Evolutionary conservation across 1,140 invertebrate genomes (phyloP).

Genomic region (Leptinotarsa defecta): DNA sequence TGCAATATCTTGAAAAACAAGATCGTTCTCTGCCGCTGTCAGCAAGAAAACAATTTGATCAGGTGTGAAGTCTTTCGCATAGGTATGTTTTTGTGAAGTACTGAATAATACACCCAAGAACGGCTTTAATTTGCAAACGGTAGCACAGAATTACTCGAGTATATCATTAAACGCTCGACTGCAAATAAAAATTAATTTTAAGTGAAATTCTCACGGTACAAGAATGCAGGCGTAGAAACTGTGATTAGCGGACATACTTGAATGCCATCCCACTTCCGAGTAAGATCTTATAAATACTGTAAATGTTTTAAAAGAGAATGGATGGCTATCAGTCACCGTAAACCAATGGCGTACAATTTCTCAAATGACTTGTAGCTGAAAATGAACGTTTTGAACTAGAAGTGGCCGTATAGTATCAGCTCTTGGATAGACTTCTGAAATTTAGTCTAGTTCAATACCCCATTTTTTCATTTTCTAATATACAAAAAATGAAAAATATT

Average conservation of each 20-base stretch:
- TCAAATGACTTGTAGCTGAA: background rate
- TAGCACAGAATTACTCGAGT: background rate
- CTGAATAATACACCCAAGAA: background rate
- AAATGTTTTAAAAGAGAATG: background rate
- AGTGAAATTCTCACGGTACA: constrained; percentile 8
- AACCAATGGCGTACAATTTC: background rate
- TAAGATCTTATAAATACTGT: constrained; percentile 4
- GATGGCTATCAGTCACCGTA: background rate
- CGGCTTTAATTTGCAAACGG: background rate
- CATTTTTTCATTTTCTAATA: too few relatives aligned
- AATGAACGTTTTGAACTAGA: background rate
- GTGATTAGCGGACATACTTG: constrained; percentile 8
- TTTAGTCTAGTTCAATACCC: too few relatives aligned
- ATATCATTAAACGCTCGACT: constrained; percentile 3
- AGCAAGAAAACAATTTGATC: background rate
- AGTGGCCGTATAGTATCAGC: too few relatives aligned
- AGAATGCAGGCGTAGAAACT: constrained; percentile 2
- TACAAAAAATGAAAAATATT: too few relatives aligned
- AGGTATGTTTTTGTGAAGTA: background rate
- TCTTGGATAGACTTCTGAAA: too few relatives aligned
- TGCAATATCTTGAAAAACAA: background rate
- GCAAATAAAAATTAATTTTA: constrained; percentile 5
- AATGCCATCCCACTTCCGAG: constrained; percentile 1
- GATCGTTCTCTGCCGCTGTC: background rate
- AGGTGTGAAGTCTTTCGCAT: background rate